These are phyloP conservation scores for Polypterus senegalus DNA, from an alignment of 2,113 vertebrate genomes.

Conservation along the genomic window DNA sequence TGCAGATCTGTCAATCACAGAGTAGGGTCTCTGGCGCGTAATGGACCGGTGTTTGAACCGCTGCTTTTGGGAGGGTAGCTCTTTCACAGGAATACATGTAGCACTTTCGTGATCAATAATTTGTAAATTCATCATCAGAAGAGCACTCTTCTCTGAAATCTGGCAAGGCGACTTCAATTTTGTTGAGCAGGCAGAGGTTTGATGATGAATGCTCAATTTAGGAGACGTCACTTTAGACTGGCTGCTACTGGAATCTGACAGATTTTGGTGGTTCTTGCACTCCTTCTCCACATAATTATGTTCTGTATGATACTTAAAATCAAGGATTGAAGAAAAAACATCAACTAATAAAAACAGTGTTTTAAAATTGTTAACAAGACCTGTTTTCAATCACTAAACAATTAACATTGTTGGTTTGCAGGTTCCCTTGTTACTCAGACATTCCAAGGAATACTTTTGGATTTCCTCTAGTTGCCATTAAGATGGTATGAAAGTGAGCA, in stretches of 20 bases:
- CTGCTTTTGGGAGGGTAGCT: not conserved
- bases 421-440: too few relatives aligned
- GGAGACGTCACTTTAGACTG: not conserved
- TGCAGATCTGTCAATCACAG: conserved; percentile 20
- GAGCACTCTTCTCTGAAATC: conserved; percentile 9
- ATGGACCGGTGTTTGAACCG: not conserved
- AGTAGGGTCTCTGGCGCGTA: conserved; percentile 19
- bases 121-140: too few relatives aligned
- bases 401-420: too few relatives aligned
- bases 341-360: too few relatives aligned
- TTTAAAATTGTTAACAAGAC: too few relatives aligned
- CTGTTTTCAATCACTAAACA: too few relatives aligned
- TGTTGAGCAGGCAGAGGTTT: conserved; percentile 16
- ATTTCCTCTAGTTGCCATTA: too few relatives aligned
- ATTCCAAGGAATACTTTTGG: too few relatives aligned
- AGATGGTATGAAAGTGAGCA: too few relatives aligned
- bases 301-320: conserved; percentile 7
- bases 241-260: not conserved
- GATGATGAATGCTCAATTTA: not conserved
- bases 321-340: too few relatives aligned
- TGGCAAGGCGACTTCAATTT: conserved; percentile 8
- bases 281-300: conserved; percentile 6
- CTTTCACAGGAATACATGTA: too few relatives aligned
- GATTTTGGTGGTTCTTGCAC: not conserved
- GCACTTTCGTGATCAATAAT: too few relatives aligned